These are phyloP conservation scores for Neria commutata DNA, from an alignment of 2,888 invertebrate species.

Conservation along the genomic window DNA sequence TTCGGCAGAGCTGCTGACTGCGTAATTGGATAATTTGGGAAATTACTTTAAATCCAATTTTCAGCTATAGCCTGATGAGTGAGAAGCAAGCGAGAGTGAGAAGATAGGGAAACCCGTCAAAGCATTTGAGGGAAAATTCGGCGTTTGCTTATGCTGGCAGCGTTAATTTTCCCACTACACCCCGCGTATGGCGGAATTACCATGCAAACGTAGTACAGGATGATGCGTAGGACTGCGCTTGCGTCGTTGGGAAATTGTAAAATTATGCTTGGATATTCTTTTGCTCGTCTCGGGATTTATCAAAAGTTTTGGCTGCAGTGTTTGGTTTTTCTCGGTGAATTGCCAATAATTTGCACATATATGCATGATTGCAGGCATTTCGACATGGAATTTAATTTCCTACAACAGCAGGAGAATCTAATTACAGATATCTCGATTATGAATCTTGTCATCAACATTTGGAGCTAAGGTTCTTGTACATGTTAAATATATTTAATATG, in stretches of 20 bases:
- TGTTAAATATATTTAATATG: no score
- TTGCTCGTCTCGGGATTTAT: not conserved
- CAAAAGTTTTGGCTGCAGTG: not conserved
- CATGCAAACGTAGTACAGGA: no score
- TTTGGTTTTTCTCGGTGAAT: not conserved
- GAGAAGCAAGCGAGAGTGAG: not conserved
- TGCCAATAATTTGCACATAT: not conserved
- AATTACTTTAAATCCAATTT: slow-evolving; percentile 46
- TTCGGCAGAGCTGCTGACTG: slow-evolving; percentile 50
- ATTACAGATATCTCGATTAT: no score
- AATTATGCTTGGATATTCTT: not conserved
- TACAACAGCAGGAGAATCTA: not conserved
- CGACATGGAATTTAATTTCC: no score
- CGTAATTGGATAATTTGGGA: slow-evolving; percentile 57
- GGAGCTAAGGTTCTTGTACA: no score
- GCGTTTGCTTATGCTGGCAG: slow-evolving; percentile 31
- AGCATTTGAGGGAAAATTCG: not conserved
- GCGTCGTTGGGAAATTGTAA: not conserved
- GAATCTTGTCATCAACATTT: no score
- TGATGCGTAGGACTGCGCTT: not conserved
- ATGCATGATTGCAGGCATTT: no score
- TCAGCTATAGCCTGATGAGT: slow-evolving; percentile 40
- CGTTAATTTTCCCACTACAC: slow-evolving; percentile 36
- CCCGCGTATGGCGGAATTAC: slow-evolving; percentile 26
- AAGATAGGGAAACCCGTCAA: slow-evolving; percentile 39